Percentiles rank a stretch among this genome's conserved stretches.
Evolutionary conservation across 1,140 invertebrate species (phyloP).

Genomic region (Anagrus nilaparvatae): DNA sequence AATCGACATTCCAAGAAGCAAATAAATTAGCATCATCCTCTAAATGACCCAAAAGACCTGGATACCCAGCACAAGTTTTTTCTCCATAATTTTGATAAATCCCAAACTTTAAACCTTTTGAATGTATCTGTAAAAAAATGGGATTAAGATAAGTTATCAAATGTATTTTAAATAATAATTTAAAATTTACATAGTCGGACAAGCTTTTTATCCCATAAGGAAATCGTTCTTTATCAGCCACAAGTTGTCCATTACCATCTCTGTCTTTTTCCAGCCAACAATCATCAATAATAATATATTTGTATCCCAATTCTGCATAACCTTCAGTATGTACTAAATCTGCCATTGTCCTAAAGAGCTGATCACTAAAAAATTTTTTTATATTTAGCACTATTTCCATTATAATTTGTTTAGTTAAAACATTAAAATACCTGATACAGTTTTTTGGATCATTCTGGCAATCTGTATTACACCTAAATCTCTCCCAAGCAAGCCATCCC

Average conservation of each 20-base stretch:
- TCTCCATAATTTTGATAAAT: conserved; percentile 97
- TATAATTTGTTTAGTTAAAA: too few relatives aligned
- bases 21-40: conserved; percentile 82
- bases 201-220: conserved; percentile 85
- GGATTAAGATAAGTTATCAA: neutral
- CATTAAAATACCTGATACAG: too few relatives aligned
- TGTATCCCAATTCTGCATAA: conserved; percentile 80
- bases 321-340: conserved; percentile 82
- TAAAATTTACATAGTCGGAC: conserved; percentile 76
- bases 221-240: conserved; percentile 78
- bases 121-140: conserved; percentile 64
- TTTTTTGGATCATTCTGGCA: too few relatives aligned
- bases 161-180: conserved; percentile 2
- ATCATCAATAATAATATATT: conserved; percentile 92
- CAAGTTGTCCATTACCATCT: conserved; percentile 62
- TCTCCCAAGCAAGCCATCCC: too few relatives aligned
- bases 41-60: conserved; percentile 80
- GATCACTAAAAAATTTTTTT: conserved; percentile 68
- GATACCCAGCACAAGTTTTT: conserved; percentile 90
- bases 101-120: conserved; percentile 88
- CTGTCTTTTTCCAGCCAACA: conserved; percentile 85
- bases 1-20: conserved; percentile 94
- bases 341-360: conserved; percentile 84
- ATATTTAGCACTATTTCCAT: too few relatives aligned
- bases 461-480: too few relatives aligned